Base-by-base conservation (phyloP, 2,888 invertebrate genomes). In the Bombylius major region DNA sequence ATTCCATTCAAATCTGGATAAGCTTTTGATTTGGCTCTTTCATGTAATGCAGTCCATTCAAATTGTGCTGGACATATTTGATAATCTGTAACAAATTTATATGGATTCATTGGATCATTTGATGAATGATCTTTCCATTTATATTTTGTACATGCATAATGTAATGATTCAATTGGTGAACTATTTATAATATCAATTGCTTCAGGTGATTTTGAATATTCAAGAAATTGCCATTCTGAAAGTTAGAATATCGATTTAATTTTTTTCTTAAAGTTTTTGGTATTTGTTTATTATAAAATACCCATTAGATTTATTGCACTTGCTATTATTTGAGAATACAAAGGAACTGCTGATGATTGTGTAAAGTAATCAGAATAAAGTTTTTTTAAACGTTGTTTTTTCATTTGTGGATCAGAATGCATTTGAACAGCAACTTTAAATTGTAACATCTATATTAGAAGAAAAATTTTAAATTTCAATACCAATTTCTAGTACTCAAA, bases 11-110 rank as follows among this genome's bases (percentile, higher is more conserved):
- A 61, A 59, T 75, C 75, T 0, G 65, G 66, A 58, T 70, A 75
- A 1, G 73, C 71, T 54, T 73, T 72, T 0, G 71, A 64, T 36
- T 64, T 66, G 0, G 70, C 68, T 4, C 75, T 65, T 47, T 75
- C 82, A 60, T 81, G 81, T 0, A 87, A 65, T 0, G 82, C 83
- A 0, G 83, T 81, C 82, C 85, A 86, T 62, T 87, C 85, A 63
- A 82, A 84, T 59, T 86, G 85, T 3, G 81, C 73, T 0, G 80
- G 73, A 6, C 76, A 75, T 51, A 82, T 79, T 75, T 80, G 72
- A 52, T 69, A 68, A n/a, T 71, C 69, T 4, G 66, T 63, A 0
- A 65, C 60, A 44, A 75, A 65, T 7, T 71, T 69, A 50, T 67
- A 68, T 1, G 74, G 74, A 8, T 70, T 68, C 1, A 60, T 56